Percentiles rank a stretch among this genome's conserved stretches.
These are phyloP conservation scores for Bombus waltoni DNA, from an alignment of 1,140 invertebrate species.

Conservation along the genomic window DNA sequence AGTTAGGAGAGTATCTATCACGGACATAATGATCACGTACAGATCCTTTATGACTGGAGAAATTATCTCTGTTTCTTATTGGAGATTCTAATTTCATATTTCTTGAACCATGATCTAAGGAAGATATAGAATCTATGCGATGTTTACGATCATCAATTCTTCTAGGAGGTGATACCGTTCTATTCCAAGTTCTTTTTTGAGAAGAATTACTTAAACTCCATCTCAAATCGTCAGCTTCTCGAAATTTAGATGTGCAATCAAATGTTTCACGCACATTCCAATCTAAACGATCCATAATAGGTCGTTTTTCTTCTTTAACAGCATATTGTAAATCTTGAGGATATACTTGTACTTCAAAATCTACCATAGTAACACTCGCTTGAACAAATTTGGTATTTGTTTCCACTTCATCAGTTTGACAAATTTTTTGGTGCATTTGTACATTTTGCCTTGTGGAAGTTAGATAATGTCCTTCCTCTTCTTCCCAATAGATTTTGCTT, in stretches of 20 bases:
- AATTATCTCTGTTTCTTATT: slow-evolving; percentile 59
- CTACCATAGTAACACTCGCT: slow-evolving; percentile 55
- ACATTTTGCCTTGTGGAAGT: slow-evolving; percentile 39
- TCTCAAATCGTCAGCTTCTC: slow-evolving; percentile 75
- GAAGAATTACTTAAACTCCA: slow-evolving; percentile 75
- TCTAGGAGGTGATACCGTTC: slow-evolving; percentile 50
- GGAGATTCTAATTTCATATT: slow-evolving; percentile 55
- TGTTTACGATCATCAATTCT: slow-evolving; percentile 58
- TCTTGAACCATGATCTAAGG: slow-evolving; percentile 56
- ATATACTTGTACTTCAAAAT: slow-evolving; percentile 72
- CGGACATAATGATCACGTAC: slow-evolving; percentile 57
- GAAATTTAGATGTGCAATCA: slow-evolving; percentile 68
- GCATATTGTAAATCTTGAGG: slow-evolving; percentile 64
- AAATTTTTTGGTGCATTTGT: slow-evolving; percentile 79
- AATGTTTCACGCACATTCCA: slow-evolving; percentile 75
- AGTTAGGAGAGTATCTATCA: slow-evolving; percentile 64
- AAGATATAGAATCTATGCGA: slow-evolving; percentile 21
- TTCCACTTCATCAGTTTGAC: slow-evolving; percentile 76
- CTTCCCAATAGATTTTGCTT: slow-evolving; percentile 76
- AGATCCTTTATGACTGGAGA: slow-evolving; percentile 53
- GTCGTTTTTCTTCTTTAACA: slow-evolving; percentile 71
- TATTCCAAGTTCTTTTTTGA: slow-evolving; percentile 69
- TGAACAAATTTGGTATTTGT: slow-evolving; percentile 67
- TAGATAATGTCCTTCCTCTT: slow-evolving; percentile 53
- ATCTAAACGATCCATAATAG: slow-evolving; percentile 77